Evolutionary conservation across 30 jellyfish, hydroid and myxozoan genomes (phyloP), one percentile per base, ranked within the genome.

Genomic region (Turritopsis dohrnii): DNA sequence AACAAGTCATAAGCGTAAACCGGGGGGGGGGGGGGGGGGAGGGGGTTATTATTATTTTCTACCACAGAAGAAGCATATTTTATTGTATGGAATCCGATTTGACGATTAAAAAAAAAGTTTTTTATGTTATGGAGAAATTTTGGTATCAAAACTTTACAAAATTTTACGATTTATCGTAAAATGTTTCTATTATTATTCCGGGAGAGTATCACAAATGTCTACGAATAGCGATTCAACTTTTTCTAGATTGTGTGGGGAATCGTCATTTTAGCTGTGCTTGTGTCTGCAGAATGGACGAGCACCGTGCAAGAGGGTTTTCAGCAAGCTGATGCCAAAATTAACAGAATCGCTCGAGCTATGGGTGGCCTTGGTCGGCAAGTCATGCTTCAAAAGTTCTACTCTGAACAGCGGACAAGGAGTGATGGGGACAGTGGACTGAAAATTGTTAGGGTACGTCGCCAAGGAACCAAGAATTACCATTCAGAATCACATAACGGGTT

Each of bases 331-430:
- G 77, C 28, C 30, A 69, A 69, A 69, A 69, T 69, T 19, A 69
- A 23, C 9, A 69, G 30, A 0, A 69, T 69, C 9, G 16, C 77
- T 7, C 28, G 30, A 7, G 9, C 77, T n/a, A 23, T 69, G 30
- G 77, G 77, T 27, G 77, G 22, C 8, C 30, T 90, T 54, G 88
- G 88, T 4, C 87, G 96, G 19, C 98, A 93, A 79, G 22, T 93
- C 79, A 93, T 93, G 96, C 89, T 93, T 31, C 96, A 85, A 52
- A 96, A 93, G 74, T 93, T 88, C 71, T 88, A 85, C 81, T 80
- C 91, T 17, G 96, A 93, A 71, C 95, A 88, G 52, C 79, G 98
- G 16, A 74, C 87, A 1, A 76, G 98, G 26, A 83, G 96, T 7
- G 98, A 93, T 52, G 98, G 98, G 22, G 52, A 85, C 74, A 85